A percentile compares a stretch with the other conserved stretches of the same genome.
phyloP scores from a whole-genome alignment of 1,140 invertebrate genomes.

The Bombus waltoni region DNA sequence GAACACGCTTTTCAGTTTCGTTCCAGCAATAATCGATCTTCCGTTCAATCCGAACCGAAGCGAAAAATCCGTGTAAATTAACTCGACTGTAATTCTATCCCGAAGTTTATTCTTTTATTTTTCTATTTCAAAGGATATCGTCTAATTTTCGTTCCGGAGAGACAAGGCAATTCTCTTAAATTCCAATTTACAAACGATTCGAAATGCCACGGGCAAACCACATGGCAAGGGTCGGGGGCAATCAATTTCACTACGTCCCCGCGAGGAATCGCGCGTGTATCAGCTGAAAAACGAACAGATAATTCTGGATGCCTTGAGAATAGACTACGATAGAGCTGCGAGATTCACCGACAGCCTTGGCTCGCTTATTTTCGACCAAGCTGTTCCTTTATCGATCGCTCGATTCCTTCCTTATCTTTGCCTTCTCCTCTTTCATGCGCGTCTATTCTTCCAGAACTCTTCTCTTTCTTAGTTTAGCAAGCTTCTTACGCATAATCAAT shows the following conservation, averaged over 20 bases:
- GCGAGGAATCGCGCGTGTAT: not conserved
- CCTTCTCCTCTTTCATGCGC: too few species aligned
- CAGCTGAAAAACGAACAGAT: constrained; percentile 15
- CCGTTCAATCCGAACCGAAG: not conserved
- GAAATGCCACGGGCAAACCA: not conserved
- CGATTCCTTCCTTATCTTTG: not conserved
- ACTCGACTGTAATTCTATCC: not conserved
- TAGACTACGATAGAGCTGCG: not conserved
- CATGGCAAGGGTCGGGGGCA: too few species aligned
- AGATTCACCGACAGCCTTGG: not conserved
- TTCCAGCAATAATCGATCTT: not conserved
- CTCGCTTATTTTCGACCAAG: constrained; percentile 18
- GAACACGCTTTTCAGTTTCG: constrained; percentile 1
- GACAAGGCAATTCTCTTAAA: not conserved
- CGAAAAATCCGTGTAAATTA: constrained; percentile 11
- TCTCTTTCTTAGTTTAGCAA: too few species aligned
- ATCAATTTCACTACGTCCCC: constrained; percentile 8
- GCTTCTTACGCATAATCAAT: too few species aligned
- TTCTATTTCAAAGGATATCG: not conserved
- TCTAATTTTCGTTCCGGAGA: not conserved
- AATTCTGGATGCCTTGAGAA: constrained; percentile 4
- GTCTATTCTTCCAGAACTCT: not conserved
- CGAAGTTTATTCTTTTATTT: not conserved
- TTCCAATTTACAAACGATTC: not conserved
- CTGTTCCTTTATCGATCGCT: constrained; percentile 8